Evolutionary conservation across 2,797 vertebrate genomes (phyloP).

Genomic region (Pangasius krempfi): DNA sequence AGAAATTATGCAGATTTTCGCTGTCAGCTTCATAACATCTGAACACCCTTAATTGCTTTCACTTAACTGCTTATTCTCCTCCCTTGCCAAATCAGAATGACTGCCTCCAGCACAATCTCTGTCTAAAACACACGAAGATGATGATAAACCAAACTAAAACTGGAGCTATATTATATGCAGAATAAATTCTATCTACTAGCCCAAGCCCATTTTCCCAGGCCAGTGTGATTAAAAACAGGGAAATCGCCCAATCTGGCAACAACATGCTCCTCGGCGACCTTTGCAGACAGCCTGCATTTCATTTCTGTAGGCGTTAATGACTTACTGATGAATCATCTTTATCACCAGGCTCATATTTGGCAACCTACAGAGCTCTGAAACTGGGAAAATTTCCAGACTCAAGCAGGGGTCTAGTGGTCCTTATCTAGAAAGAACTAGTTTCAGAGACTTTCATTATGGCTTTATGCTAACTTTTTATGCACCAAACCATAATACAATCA

Average conservation of each 20-base stretch:
- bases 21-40: slow-evolving; percentile 23
- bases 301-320: slow-evolving; percentile 36
- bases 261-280: neutral
- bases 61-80: slow-evolving; percentile 17
- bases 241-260: slow-evolving; percentile 17
- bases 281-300: slow-evolving; percentile 5
- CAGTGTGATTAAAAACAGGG: slow-evolving; percentile 8
- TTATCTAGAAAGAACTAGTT: neutral
- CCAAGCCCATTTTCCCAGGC: neutral
- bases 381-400: slow-evolving; percentile 1
- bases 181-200: neutral
- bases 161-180: neutral
- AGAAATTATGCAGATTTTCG: slow-evolving; percentile 28
- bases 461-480: neutral
- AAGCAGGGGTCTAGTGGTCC: neutral
- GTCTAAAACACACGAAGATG: neutral
- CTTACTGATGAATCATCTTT: slow-evolving; percentile 39
- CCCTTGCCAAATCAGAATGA: neutral
- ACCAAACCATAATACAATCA: neutral
- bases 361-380: slow-evolving; percentile 11
- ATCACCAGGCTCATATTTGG: slow-evolving; percentile 23
- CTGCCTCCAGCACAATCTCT: neutral
- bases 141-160: neutral
- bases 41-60: slow-evolving; percentile 25
- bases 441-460: neutral